A percentile compares a stretch with the other conserved stretches of the same genome.
Evolutionary conservation across 2,888 invertebrate genomes (phyloP).

Genomic region (Thysanoteuthis rhombus): DNA sequence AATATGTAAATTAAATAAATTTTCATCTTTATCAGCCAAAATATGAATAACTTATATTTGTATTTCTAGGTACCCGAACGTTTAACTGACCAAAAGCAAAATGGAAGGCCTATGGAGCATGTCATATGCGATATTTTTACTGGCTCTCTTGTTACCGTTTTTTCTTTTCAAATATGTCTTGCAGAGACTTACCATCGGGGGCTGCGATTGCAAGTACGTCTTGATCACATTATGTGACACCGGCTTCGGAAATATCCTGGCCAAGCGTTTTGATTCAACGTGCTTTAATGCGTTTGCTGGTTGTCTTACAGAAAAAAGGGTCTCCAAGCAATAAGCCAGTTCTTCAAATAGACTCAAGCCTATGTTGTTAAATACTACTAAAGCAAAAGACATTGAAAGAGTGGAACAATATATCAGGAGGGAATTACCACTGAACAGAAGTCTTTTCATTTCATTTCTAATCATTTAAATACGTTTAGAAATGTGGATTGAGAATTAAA

Average conservation of each 20-base stretch:
- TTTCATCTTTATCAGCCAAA: too few relatives aligned
- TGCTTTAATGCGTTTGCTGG: constrained; percentile 51
- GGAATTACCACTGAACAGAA: background rate
- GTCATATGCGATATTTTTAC: background rate
- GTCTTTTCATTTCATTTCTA: too few relatives aligned
- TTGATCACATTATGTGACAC: constrained; percentile 59
- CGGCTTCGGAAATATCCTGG: constrained; percentile 52
- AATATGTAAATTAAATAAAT: too few relatives aligned
- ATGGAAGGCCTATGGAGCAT: background rate
- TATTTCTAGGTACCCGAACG: background rate
- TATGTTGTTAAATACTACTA: constrained; percentile 42
- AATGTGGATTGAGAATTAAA: too few relatives aligned
- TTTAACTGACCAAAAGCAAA: background rate
- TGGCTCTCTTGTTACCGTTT: background rate
- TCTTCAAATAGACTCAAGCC: constrained; percentile 41
- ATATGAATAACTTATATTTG: background rate
- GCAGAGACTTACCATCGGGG: constrained; percentile 36
- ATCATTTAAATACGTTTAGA: too few relatives aligned
- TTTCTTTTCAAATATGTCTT: constrained; percentile 34
- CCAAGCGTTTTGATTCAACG: constrained; percentile 45
- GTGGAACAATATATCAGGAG: background rate
- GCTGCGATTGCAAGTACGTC: constrained; percentile 45
- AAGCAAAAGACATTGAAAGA: constrained; percentile 27
- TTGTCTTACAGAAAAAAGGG: constrained; percentile 46
- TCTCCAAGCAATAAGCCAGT: constrained; percentile 36